A percentile compares a stretch with the other conserved stretches of the same genome.
These are phyloP conservation scores for Pelodytes ibericus DNA, from an alignment of 2,797 vertebrate species.

Conservation along the genomic window DNA sequence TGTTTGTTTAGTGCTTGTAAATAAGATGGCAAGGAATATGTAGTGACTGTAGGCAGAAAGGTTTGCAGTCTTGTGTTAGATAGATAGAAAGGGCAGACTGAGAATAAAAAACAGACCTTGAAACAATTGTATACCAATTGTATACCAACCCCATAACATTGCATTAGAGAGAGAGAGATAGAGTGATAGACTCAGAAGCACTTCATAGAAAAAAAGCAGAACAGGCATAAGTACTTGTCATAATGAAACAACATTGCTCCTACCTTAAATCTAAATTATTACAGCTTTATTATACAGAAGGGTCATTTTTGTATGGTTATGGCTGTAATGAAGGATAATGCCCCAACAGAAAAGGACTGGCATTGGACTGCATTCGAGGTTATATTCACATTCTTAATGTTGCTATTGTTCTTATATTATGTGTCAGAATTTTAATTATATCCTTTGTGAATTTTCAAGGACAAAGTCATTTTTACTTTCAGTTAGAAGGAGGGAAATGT, in stretches of 20 bases:
- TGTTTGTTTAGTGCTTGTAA: too few species aligned
- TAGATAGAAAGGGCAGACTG: too few species aligned
- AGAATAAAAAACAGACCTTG: too few species aligned
- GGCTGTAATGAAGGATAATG: constrained; percentile 20
- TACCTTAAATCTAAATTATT: constrained; percentile 35
- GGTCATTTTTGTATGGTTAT: constrained; percentile 39
- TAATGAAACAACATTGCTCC: neutral
- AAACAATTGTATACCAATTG: too few species aligned
- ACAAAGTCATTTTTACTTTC: constrained; percentile 39
- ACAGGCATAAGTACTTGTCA: constrained; percentile 10
- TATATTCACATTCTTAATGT: constrained; percentile 34
- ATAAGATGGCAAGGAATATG: too few species aligned
- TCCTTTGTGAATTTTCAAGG: constrained; percentile 48
- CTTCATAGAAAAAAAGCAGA: constrained; percentile 16
- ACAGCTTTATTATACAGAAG: constrained; percentile 32
- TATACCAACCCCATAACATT: too few species aligned
- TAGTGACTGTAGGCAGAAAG: too few species aligned
- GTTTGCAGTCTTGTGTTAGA: too few species aligned
- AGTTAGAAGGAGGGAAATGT: constrained; percentile 22
- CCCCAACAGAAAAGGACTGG: constrained; percentile 16
- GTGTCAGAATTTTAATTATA: constrained; percentile 47
- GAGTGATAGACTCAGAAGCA: too few species aligned
- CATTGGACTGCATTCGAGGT: constrained; percentile 22
- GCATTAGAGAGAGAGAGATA: too few species aligned
- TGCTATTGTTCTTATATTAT: constrained; percentile 27